Conservation (phyloP, 2,113 vertebrate species). For the Otis tarda region DNA sequence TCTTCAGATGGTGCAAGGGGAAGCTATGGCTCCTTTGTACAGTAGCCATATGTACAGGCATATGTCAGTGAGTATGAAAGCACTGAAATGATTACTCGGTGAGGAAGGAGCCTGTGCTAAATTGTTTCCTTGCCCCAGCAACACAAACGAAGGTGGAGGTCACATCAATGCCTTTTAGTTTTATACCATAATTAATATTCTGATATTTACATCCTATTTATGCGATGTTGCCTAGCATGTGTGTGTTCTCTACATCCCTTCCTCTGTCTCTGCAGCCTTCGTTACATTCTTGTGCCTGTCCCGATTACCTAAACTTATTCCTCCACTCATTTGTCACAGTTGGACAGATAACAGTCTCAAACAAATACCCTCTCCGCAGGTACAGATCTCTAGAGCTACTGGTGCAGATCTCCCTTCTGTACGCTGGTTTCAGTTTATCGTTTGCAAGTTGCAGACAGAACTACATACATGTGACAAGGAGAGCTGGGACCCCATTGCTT, state of each 20-base stretch:
- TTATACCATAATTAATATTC: not conserved
- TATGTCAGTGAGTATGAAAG: not conserved
- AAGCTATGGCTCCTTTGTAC: not conserved
- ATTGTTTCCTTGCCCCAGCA: not conserved
- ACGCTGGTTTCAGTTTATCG: not conserved
- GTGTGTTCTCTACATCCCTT: not conserved
- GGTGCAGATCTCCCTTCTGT: not conserved
- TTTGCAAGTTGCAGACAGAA: not conserved
- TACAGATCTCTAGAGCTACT: not conserved
- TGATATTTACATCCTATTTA: not conserved
- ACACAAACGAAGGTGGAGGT: not conserved
- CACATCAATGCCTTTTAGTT: not conserved
- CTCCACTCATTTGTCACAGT: not conserved
- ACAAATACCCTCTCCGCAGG: not conserved
- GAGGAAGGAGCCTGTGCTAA: not conserved
- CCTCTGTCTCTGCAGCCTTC: not conserved
- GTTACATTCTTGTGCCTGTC: not conserved
- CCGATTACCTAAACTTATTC: not conserved
- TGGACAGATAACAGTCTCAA: not conserved
- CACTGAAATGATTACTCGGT: not conserved
- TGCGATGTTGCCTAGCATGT: not conserved
- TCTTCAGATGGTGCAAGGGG: not conserved
- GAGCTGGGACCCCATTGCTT: not conserved
- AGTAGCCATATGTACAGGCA: not conserved
- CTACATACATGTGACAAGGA: not conserved